Evolutionary conservation across 2,113 vertebrate genomes (phyloP).

Genomic region (Silurus glanis): DNA sequence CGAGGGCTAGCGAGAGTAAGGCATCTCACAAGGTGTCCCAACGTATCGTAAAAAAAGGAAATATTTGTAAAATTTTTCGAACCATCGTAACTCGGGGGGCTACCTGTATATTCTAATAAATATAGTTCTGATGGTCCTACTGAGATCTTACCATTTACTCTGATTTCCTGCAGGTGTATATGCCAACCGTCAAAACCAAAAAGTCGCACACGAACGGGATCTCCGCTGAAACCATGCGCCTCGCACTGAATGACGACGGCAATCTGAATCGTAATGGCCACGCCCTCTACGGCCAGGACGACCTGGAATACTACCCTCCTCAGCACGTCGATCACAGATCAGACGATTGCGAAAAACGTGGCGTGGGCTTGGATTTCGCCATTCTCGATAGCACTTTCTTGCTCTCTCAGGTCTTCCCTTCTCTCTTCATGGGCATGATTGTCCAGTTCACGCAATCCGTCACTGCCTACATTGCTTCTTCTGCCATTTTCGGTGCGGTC

Average conservation of each 20-base stretch:
- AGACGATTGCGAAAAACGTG: slow-evolving; percentile 67
- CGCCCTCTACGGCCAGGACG: slow-evolving; percentile 49
- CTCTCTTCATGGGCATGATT: slow-evolving; percentile 78
- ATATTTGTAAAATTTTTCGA: too few relatives aligned
- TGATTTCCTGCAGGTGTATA: slow-evolving; percentile 67
- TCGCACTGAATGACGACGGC: slow-evolving; percentile 61
- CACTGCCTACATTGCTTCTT: slow-evolving; percentile 75
- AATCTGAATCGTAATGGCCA: slow-evolving; percentile 59
- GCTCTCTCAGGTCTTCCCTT: slow-evolving; percentile 79
- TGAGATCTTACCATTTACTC: background rate
- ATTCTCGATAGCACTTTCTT: slow-evolving; percentile 79
- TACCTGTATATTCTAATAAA: background rate
- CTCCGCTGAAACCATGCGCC: slow-evolving; percentile 62
- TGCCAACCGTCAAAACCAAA: slow-evolving; percentile 71
- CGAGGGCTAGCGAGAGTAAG: too few relatives aligned
- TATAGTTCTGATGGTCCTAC: background rate
- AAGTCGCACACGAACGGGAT: slow-evolving; percentile 59
- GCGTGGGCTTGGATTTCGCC: slow-evolving; percentile 77
- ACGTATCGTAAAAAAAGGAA: too few relatives aligned
- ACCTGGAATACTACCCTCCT: slow-evolving; percentile 51
- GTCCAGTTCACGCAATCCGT: slow-evolving; percentile 76
- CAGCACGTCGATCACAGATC: slow-evolving; percentile 37
- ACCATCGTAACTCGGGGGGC: too few relatives aligned
- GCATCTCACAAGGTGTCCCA: too few relatives aligned
- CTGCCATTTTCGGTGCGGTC: slow-evolving; percentile 71